These are phyloP conservation scores for Aspidapion aeneum DNA, from an alignment of 2,888 invertebrate species.

Conservation along the genomic window DNA sequence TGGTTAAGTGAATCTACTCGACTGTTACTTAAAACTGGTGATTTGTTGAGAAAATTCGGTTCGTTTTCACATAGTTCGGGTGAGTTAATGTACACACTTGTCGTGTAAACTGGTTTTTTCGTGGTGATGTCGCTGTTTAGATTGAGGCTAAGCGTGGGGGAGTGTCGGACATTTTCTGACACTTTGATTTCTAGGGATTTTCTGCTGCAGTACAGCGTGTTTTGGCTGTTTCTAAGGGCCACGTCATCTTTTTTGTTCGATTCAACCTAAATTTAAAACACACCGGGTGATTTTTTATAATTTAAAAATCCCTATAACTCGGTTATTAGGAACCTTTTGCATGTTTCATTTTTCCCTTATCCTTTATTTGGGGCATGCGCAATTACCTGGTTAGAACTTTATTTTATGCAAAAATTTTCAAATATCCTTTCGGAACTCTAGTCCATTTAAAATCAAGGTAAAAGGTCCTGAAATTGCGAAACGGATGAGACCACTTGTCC, in stretches of 20 bases:
- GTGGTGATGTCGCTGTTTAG: constrained; percentile 23
- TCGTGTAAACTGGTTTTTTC: constrained; percentile 40
- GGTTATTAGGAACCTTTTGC: no score
- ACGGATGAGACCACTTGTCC: no score
- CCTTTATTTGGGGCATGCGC: no score
- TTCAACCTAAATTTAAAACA: not conserved
- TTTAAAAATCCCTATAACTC: no score
- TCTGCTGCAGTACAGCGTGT: constrained; percentile 37
- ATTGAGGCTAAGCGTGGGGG: constrained; percentile 23
- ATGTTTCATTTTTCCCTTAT: constrained; percentile 15
- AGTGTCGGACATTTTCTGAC: constrained; percentile 23
- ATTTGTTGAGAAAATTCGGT: constrained; percentile 26
- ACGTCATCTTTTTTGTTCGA: constrained; percentile 24
- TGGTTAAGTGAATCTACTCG: constrained; percentile 37
- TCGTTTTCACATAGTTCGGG: constrained; percentile 39
- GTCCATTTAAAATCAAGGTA: no score
- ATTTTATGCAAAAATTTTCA: no score
- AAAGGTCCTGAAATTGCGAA: no score
- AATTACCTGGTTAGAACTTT: no score
- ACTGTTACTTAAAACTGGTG: constrained; percentile 39
- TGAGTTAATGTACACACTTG: constrained; percentile 47
- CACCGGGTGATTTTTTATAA: no score
- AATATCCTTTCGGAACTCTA: no score
- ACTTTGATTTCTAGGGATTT: constrained; percentile 29
- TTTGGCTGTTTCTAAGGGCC: constrained; percentile 41